phyloP scores from a whole-genome alignment of 2,113 vertebrate species.

The Eulemur rufifrons region DNA sequence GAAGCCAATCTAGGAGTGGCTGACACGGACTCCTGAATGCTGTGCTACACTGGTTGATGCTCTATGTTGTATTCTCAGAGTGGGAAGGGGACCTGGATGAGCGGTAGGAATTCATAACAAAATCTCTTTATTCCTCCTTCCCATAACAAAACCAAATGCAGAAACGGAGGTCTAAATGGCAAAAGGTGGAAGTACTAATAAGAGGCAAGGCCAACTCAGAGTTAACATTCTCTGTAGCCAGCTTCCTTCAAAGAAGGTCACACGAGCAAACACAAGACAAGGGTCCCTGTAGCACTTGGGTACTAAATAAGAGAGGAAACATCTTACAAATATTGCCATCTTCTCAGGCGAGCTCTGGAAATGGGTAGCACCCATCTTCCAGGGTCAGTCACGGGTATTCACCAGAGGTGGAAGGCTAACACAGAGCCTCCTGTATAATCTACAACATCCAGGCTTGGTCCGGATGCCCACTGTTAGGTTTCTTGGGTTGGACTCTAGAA shows the following conservation, averaged over 20 bases:
- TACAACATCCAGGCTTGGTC: not conserved
- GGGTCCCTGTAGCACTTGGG: rapidly evolving
- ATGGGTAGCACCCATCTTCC: not conserved
- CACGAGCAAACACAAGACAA: not conserved
- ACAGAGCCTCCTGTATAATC: not conserved
- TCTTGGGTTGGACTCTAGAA: not conserved
- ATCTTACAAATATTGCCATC: not conserved
- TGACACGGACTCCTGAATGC: not conserved
- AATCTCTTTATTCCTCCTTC: not conserved
- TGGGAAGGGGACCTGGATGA: not conserved
- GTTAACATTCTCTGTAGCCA: not conserved
- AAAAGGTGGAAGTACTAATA: not conserved
- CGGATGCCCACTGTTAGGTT: too few relatives aligned
- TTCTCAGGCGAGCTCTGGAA: not conserved
- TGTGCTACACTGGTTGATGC: rapidly evolving
- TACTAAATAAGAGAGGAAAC: not conserved
- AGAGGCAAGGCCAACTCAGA: not conserved
- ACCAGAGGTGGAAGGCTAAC: not conserved
- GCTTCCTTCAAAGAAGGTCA: not conserved
- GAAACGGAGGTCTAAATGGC: not conserved
- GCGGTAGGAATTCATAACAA: not conserved
- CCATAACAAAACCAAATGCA: not conserved
- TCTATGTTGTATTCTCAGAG: not conserved
- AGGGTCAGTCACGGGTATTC: not conserved
- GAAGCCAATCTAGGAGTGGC: not conserved